Base-by-base conservation (phyloP, 2,113 vertebrate genomes). In the Rhinichthys klamathensis region DNA sequence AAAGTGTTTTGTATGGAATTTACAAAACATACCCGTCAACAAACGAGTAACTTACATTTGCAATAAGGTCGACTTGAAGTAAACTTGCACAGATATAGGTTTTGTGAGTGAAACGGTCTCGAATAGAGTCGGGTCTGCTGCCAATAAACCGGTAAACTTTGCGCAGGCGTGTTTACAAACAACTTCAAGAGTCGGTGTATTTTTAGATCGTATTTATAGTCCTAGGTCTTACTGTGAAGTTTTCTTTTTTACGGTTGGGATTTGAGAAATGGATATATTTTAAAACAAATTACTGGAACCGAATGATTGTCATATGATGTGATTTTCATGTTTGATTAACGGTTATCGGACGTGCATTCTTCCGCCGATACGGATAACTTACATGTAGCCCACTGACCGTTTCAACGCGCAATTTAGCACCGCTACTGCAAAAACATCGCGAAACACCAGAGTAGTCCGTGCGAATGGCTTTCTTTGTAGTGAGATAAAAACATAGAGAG, bases 111-210 rank as follows among this genome's bases (percentile, higher is more conserved):
- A 78, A 78, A 32, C 30, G 7, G 3, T 70, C 9, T 41, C 21
- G 18, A 70, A 38, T 2, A 41, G 27, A 11, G 49, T 77, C 21
- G n/a, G 12, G 11, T 60, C 56, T 78, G 18, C 21, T 58, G 75
- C 18, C 30, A 15, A 7, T 75, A 18, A 23, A 5, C 32, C 38
- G 38, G 54, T 32, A 49, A 65, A 72, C 51, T 69, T 69, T 58
- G 61, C 63, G 46, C 32, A 49, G 74, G 30, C 38, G 67, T 85
- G 87, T 88, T 83, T 88, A 83, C 87, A 85, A 88, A 88, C 67
- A 83, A 49, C 72, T 73, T 79, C 4, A 16, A 7, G 38, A 35
- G 25, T 54, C 1, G 3, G 25, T 76, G 41, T 85, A 60, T 88
- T 78, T 83, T 77, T 78, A 82, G n/a, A 12, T 30, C 13, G 54